phyloP scores from a whole-genome alignment of 2,888 invertebrate species.

The Megaustenia siamemsis region DNA sequence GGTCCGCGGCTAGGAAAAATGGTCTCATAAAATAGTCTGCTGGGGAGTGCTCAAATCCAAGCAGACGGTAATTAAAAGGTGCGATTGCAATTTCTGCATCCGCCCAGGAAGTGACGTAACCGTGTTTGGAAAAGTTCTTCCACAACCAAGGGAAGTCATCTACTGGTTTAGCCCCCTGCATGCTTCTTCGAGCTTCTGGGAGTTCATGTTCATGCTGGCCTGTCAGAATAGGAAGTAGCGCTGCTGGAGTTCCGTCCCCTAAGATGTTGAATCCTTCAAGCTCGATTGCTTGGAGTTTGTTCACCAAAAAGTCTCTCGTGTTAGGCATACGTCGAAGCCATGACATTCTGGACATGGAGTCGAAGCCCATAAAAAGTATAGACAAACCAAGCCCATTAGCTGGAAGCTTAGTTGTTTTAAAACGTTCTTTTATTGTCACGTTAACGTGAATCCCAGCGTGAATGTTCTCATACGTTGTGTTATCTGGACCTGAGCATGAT shows the following conservation, averaged over 20 bases:
- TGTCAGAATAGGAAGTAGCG: slow-evolving; percentile 91
- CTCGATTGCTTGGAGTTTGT: slow-evolving; percentile 81
- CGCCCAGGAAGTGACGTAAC: slow-evolving; percentile 87
- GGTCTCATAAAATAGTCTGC: slow-evolving; percentile 94
- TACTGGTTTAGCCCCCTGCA: slow-evolving; percentile 84
- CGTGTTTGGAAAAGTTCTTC: slow-evolving; percentile 85
- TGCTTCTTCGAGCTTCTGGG: slow-evolving; percentile 89
- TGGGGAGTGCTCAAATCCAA: slow-evolving; percentile 90
- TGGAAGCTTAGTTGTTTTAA: not conserved
- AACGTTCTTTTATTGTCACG: not conserved
- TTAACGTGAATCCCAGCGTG: slow-evolving; percentile 43
- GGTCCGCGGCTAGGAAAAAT: slow-evolving; percentile 85
- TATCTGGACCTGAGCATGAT: not conserved
- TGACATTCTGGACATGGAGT: slow-evolving; percentile 91
- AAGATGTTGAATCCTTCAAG: slow-evolving; percentile 84
- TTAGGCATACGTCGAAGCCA: slow-evolving; percentile 75
- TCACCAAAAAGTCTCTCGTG: slow-evolving; percentile 71
- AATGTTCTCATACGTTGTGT: slow-evolving; percentile 17
- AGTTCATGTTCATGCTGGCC: slow-evolving; percentile 89
- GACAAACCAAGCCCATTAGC: slow-evolving; percentile 39
- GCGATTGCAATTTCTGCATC: slow-evolving; percentile 92
- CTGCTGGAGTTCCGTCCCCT: slow-evolving; percentile 81
- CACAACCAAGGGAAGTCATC: slow-evolving; percentile 92
- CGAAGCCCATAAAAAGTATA: slow-evolving; percentile 82
- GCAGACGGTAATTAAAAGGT: slow-evolving; percentile 93